Conservation (phyloP, 2,113 vertebrate genomes). For the Mixornis gularis region DNA sequence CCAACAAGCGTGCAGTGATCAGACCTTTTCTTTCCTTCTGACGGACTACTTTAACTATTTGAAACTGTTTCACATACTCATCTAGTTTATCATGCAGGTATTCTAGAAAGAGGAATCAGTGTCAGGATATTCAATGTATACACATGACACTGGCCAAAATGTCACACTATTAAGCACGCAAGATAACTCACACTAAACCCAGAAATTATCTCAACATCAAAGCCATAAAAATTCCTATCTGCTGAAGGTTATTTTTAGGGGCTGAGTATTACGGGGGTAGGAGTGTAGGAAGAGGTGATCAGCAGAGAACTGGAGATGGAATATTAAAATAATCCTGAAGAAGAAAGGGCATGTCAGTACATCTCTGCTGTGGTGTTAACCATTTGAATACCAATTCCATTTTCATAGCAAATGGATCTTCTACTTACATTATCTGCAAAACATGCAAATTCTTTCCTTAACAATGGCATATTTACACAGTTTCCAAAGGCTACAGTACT, state of each 20-base stretch:
- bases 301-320: not conserved
- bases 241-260: not conserved
- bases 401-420: not conserved
- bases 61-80: slow-evolving; percentile 85
- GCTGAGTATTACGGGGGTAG: not conserved
- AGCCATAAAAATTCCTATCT: not conserved
- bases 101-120: slow-evolving; percentile 73
- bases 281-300: not conserved
- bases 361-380: not conserved
- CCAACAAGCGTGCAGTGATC: slow-evolving; percentile 91
- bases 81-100: slow-evolving; percentile 86
- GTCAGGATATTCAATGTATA: not conserved
- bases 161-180: not conserved
- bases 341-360: not conserved
- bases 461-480: not conserved
- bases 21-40: slow-evolving; percentile 93
- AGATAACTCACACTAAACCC: not conserved
- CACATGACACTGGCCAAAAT: not conserved
- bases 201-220: not conserved
- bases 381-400: not conserved
- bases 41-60: slow-evolving; percentile 87
- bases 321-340: not conserved
- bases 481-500: not conserved
- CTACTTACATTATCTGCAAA: not conserved
- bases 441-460: not conserved